These are phyloP conservation scores for Meriones psammophilus DNA, from an alignment of 2,797 vertebrate genomes.

Conservation along the genomic window DNA sequence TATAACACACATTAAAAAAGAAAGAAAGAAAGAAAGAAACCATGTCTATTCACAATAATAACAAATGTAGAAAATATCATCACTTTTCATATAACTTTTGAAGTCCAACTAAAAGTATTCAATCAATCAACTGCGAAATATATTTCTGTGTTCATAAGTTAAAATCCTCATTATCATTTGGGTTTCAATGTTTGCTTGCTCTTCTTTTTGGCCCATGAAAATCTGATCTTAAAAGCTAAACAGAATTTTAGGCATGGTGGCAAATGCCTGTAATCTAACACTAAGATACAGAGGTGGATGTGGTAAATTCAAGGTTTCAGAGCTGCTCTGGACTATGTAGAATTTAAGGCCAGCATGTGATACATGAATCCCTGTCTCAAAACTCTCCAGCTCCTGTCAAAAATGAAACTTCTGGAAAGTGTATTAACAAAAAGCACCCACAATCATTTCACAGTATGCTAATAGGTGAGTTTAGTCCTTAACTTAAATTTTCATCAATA, in stretches of 20 bases:
- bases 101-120: conserved; percentile 1
- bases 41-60: not conserved
- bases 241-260: not conserved
- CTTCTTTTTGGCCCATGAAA: conserved; percentile 68
- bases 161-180: conserved; percentile 44
- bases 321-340: not conserved
- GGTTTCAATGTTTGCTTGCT: conserved; percentile 27
- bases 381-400: not conserved
- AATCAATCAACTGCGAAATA: not conserved
- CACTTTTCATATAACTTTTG: not conserved
- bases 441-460: conserved; percentile 45
- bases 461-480: not conserved
- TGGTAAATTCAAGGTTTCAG: not conserved
- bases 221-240: conserved; percentile 50
- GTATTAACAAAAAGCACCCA: conserved; percentile 36
- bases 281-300: not conserved
- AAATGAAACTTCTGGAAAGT: not conserved
- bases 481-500: conserved; percentile 22
- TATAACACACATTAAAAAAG: too few relatives aligned
- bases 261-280: not conserved
- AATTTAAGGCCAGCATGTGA: not conserved
- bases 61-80: not conserved
- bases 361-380: not conserved
- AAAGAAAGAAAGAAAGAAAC: not conserved
- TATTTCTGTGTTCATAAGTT: conserved; percentile 49